A percentile compares a stretch with the other conserved stretches of the same genome.
Conservation (phyloP, 2,113 vertebrate species). For the Balaeniceps rex region DNA sequence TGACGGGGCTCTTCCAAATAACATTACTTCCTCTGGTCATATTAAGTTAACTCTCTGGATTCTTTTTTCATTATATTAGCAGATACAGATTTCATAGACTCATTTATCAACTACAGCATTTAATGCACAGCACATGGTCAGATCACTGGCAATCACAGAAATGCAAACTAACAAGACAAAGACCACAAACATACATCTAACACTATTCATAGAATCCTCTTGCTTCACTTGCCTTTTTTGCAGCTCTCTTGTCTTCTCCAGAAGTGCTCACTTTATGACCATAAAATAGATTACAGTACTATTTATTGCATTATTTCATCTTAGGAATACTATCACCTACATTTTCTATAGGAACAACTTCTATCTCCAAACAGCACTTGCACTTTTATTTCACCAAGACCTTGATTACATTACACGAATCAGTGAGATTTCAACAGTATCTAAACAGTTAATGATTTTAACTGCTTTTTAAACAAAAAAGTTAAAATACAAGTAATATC, state of each 20-base stretch:
- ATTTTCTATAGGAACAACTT: neutral
- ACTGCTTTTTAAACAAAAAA: neutral
- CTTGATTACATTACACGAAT: neutral
- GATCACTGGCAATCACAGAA: neutral
- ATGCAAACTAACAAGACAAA: neutral
- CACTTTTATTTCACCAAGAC: neutral
- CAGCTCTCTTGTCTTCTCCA: neutral
- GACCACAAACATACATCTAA: neutral
- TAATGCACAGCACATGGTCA: conserved; percentile 23
- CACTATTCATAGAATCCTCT: neutral
- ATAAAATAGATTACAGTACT: neutral
- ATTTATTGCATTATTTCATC: neutral
- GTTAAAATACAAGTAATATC: neutral
- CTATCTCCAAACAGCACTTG: neutral
- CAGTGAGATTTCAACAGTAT: neutral
- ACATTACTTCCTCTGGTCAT: neutral
- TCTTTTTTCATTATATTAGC: neutral
- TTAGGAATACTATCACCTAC: neutral
- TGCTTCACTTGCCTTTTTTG: neutral
- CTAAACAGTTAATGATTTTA: neutral
- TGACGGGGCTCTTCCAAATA: neutral
- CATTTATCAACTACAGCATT: neutral
- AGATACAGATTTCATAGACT: neutral
- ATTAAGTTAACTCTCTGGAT: conserved; percentile 6
- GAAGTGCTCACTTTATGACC: neutral